A percentile compares a stretch with the other conserved stretches of the same genome.
Conservation (phyloP, 2,888 invertebrate genomes). For the Pristionchus japonicus region DNA sequence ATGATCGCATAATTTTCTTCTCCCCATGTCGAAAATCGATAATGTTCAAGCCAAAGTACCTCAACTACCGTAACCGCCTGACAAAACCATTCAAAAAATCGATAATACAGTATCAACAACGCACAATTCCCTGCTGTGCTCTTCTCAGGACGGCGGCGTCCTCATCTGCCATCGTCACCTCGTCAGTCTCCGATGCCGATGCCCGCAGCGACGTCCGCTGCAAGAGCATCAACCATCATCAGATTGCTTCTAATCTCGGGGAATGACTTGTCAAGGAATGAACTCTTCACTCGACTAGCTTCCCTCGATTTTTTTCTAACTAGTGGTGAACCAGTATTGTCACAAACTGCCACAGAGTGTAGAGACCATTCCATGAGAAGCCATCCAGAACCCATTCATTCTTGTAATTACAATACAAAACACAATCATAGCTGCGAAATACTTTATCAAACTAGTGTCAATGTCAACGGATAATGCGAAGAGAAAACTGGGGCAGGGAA, state of each 20-base stretch:
- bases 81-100: no score
- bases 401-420: background rate
- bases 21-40: background rate
- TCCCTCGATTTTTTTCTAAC: no score
- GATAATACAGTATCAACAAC: background rate
- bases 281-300: background rate
- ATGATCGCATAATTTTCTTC: no score
- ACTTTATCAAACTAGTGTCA: constrained; percentile 37
- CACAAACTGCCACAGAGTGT: background rate
- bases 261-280: background rate
- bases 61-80: background rate
- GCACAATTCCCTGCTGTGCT: constrained; percentile 32
- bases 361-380: background rate
- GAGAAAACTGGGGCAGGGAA: background rate
- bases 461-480: background rate
- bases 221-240: background rate
- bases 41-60: no score
- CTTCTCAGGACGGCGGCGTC: background rate
- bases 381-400: background rate
- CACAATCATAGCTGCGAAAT: background rate
- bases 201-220: constrained; percentile 15
- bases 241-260: background rate
- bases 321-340: no score
- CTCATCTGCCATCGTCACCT: constrained; percentile 7
- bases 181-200: background rate